phyloP scores from a whole-genome alignment of 2,797 vertebrate genomes.

The Schizopygopsis malacanthus region DNA sequence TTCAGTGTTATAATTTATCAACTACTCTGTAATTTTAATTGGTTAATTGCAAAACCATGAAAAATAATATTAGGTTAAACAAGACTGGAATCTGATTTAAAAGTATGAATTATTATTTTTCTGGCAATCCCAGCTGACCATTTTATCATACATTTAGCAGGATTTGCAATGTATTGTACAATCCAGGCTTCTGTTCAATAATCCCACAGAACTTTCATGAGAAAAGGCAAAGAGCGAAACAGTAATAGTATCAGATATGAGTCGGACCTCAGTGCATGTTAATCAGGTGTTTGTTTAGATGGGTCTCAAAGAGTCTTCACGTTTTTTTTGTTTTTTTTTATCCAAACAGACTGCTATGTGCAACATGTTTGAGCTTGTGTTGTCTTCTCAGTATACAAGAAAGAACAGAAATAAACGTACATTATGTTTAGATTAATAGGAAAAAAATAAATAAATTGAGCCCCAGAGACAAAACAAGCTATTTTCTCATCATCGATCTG shows the following conservation, averaged over 20 bases:
- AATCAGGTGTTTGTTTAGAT: neutral
- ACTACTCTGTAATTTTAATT: neutral
- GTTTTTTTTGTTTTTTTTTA: conserved; percentile 12
- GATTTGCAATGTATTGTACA: neutral
- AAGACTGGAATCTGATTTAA: neutral
- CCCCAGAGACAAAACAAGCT: conserved; percentile 54
- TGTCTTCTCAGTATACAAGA: conserved; percentile 27
- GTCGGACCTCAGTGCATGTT: conserved; percentile 8
- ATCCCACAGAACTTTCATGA: neutral
- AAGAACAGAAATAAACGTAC: conserved; percentile 44
- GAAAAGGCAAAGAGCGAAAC: neutral
- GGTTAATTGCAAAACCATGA: neutral
- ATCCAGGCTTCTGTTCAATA: neutral
- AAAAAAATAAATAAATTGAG: conserved; percentile 32
- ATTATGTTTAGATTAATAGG: conserved; percentile 31
- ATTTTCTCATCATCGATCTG: conserved; percentile 61
- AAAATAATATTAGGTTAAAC: neutral
- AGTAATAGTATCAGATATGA: neutral
- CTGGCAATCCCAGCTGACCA: neutral
- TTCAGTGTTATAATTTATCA: neutral
- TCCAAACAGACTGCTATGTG: conserved; percentile 34
- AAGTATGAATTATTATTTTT: neutral
- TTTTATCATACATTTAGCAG: neutral
- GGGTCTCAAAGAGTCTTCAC: conserved; percentile 1
- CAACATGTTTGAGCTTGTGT: conserved; percentile 43